Base-by-base conservation (phyloP, 2,888 invertebrate species). In the Diaphora mendica region DNA sequence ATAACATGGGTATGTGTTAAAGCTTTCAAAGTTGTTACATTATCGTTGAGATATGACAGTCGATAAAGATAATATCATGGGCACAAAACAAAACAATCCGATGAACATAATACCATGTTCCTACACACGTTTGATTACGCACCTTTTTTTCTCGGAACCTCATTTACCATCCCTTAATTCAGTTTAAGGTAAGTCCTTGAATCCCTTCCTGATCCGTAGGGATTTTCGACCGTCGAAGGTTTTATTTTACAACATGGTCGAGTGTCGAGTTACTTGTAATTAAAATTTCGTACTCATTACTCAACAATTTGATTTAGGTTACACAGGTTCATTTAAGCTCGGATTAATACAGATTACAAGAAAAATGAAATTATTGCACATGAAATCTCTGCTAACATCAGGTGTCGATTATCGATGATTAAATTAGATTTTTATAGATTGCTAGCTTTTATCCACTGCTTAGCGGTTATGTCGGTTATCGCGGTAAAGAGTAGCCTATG, bases 1-100 rank as follows among this genome's bases (percentile, higher is more conserved):
- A 62, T 26, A 39, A 44, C 62, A 62, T 17, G 39, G 39, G 26
- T 62, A 44, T 62, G 62, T 30, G 17, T 30, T 35, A 70, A 70
- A 70, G 70, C 70, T 70, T 70, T 70, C 70, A 70, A 62, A 42
- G 42, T 69, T 69, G 39, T 69, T 59, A 69, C 68, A 62, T 62
- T 70, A 42, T 70, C 62, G 9, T 30, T 20, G 8, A 20, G 62
- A 62, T 62, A 62, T 44, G 70, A 59, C 59, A 70, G 62, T 42
- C 44, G 70, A 70, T 70, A 62, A 62, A 70, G n/a, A 69, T 20
- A 62, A 15, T 70, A 59, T 69, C 62, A 59, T 70, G 26, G 7
- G 70, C 70, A 42, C 70, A 30, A 70, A 62, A 70, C 70, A 62
- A 70, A 62, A 70, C 70, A 70, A 30, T 42, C 17, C 59, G 26